Evolutionary conservation across 23 tunicate species (phyloP).

Genomic region (Corella eumyota): DNA sequence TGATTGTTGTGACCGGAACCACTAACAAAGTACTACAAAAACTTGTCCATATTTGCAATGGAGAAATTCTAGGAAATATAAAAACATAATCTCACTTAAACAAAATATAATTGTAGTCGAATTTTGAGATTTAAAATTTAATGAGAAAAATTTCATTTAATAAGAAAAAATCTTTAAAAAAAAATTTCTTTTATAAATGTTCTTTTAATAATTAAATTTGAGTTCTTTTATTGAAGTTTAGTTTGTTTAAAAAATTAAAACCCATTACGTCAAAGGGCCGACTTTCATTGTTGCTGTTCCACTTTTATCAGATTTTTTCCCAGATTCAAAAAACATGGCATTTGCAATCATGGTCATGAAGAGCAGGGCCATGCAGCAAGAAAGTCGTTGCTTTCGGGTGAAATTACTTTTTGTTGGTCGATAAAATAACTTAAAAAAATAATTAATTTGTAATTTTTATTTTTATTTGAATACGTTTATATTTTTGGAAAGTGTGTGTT

Average conservation of each 20-base stretch:
- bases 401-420: constrained; percentile 90
- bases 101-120: too few relatives aligned
- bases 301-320: constrained; percentile 31
- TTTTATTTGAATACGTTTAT: not conserved
- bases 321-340: constrained; percentile 88
- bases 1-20: constrained; percentile 71
- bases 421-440: constrained; percentile 55
- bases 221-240: too few relatives aligned
- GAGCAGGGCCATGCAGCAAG: constrained; percentile 73
- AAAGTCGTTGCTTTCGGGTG: constrained; percentile 65
- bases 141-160: not conserved
- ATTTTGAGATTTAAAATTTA: not conserved
- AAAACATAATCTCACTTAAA: too few relatives aligned
- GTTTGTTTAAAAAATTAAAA: not conserved
- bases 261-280: constrained; percentile 74
- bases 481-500: not conserved
- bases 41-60: constrained; percentile 88
- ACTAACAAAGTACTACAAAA: constrained; percentile 84
- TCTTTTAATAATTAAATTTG: too few relatives aligned
- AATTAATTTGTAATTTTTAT: not conserved
- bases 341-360: constrained; percentile 98
- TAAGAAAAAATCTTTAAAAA: not conserved
- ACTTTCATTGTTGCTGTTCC: constrained; percentile 59
- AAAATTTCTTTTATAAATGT: not conserved
- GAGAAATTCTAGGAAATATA: constrained; percentile 61